Conservation (phyloP, 1,140 invertebrate species). For the Trialeurodes vaporariorum region DNA sequence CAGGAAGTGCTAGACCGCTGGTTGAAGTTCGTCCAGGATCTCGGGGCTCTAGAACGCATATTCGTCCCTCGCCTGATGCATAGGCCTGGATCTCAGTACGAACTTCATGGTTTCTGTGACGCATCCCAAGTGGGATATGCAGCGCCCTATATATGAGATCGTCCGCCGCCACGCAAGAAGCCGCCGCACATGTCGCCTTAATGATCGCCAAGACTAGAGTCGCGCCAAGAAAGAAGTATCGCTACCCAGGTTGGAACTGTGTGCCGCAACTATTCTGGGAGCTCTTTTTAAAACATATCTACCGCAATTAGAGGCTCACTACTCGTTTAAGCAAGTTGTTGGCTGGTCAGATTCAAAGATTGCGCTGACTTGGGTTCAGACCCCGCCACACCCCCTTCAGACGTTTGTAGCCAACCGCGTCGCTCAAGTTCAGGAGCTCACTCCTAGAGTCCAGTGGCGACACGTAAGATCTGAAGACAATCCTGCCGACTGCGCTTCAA, state of each 20-base stretch:
- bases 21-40: conserved; percentile 15
- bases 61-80: conserved; percentile 20
- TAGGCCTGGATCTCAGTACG: background rate
- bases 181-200: too few relatives aligned
- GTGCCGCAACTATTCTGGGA: too few relatives aligned
- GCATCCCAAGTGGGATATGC: conserved; percentile 22
- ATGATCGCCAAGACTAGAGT: too few relatives aligned
- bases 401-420: conserved; percentile 34
- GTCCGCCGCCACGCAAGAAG: too few relatives aligned
- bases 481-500: too few relatives aligned
- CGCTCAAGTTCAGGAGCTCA: conserved; percentile 28
- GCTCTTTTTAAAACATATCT: too few relatives aligned
- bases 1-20: conserved; percentile 22
- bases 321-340: too few relatives aligned
- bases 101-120: conserved; percentile 26
- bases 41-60: conserved; percentile 15
- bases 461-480: too few relatives aligned
- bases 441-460: conserved; percentile 18
- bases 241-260: too few relatives aligned
- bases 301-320: too few relatives aligned
- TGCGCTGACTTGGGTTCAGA: conserved; percentile 31
- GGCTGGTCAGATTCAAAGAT: conserved; percentile 33
- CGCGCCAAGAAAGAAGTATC: too few relatives aligned
- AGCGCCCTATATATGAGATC: conserved; percentile 24
- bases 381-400: conserved; percentile 26